Evolutionary conservation across 2,797 vertebrate genomes (phyloP).

Genomic region (Cynopterus sphinx): DNA sequence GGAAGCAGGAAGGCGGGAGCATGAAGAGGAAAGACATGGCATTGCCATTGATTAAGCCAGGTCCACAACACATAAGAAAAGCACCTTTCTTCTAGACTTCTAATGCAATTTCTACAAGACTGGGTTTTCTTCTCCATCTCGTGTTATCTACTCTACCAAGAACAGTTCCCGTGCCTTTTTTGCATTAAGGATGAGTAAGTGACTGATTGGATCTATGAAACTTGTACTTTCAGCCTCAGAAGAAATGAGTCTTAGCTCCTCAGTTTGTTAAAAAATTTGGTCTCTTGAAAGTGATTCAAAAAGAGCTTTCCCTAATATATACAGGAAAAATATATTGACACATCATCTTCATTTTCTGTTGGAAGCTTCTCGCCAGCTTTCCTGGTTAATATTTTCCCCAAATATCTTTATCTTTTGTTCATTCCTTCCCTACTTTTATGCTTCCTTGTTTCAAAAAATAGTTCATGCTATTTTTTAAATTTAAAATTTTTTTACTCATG

Average conservation of each 20-base stretch:
- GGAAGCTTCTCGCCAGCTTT: not conserved
- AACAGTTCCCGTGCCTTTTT: fast-evolving
- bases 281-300: not conserved
- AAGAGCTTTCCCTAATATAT: not conserved
- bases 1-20: not conserved
- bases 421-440: not conserved
- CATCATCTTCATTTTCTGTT: not conserved
- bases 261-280: not conserved
- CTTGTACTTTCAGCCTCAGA: not conserved
- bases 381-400: not conserved
- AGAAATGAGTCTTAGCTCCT: not conserved
- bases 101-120: fast-evolving
- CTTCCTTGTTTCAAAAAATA: not conserved
- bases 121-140: not conserved
- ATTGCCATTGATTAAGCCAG: not conserved
- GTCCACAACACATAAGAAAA: not conserved
- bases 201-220: not conserved
- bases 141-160: fast-evolving
- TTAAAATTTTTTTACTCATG: not conserved
- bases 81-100: not conserved
- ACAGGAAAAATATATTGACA: not conserved
- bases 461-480: not conserved
- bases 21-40: not conserved
- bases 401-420: not conserved
- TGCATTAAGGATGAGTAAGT: too few species aligned